Conservation (phyloP, 2,888 invertebrate species). For the Tryphoninae sp. region DNA sequence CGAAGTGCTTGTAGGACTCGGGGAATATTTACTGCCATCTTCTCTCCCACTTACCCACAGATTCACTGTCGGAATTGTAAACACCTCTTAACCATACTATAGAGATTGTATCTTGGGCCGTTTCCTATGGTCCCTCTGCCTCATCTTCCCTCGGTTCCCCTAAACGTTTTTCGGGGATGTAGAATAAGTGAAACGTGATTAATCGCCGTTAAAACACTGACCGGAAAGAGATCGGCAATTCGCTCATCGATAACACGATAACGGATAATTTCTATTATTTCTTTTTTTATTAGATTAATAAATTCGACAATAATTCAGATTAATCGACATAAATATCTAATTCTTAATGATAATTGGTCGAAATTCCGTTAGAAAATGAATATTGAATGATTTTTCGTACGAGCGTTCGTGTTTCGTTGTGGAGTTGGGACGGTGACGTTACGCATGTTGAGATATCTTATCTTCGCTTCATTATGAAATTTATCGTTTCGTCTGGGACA, state of each 20-base stretch:
- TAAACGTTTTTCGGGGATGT: constrained; percentile 72
- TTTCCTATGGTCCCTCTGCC: constrained; percentile 72
- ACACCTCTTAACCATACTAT: constrained; percentile 80
- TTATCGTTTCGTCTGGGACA: constrained; percentile 36
- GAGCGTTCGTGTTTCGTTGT: background rate
- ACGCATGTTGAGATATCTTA: constrained; percentile 35
- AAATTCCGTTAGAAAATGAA: too few species aligned
- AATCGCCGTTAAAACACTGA: constrained; percentile 63
- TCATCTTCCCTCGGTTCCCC: constrained; percentile 66
- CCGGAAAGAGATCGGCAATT: background rate
- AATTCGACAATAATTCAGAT: background rate
- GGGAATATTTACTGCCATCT: constrained; percentile 81
- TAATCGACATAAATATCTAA: too few species aligned
- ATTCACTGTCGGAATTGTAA: constrained; percentile 81
- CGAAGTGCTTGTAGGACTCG: constrained; percentile 67
- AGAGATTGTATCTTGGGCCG: constrained; percentile 77
- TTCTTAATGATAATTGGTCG: too few species aligned
- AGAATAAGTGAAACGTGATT: constrained; percentile 73
- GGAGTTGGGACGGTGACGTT: constrained; percentile 31
- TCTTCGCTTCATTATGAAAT: constrained; percentile 50
- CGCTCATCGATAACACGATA: background rate
- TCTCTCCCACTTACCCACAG: constrained; percentile 81
- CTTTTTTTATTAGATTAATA: constrained; percentile 1
- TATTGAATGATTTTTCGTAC: constrained; percentile 9
- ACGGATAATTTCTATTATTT: background rate